Conservation (phyloP, 2,888 invertebrate genomes). For the Parapristionchus giblindavisi region DNA sequence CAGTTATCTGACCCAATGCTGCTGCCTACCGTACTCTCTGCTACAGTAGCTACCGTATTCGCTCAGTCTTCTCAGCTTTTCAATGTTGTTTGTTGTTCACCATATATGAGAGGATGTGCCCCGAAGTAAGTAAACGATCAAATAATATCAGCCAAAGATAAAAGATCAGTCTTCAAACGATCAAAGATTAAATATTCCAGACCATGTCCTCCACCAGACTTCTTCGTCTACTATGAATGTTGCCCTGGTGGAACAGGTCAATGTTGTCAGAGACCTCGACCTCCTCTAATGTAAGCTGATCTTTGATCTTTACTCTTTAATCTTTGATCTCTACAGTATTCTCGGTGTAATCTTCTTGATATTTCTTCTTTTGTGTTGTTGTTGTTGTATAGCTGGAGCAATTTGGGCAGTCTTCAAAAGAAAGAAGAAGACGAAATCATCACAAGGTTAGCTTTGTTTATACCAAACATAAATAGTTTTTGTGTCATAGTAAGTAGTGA, state of each 20-base stretch:
- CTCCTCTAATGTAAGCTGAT: constrained; percentile 15
- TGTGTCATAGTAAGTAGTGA: too few relatives aligned
- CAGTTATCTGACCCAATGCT: too few relatives aligned
- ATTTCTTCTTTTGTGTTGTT: constrained; percentile 29
- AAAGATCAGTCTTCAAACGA: not conserved
- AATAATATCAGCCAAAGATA: not conserved
- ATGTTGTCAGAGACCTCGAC: constrained; percentile 21
- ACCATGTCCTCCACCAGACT: constrained; percentile 33
- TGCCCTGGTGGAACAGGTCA: constrained; percentile 6
- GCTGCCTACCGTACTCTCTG: too few relatives aligned
- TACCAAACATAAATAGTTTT: not conserved
- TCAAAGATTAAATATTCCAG: constrained; percentile 1
- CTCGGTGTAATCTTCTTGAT: constrained; percentile 23
- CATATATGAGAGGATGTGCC: constrained; percentile 30
- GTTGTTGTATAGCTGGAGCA: constrained; percentile 28
- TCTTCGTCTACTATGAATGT: constrained; percentile 35
- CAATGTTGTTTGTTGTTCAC: constrained; percentile 30
- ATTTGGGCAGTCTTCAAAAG: constrained; percentile 1
- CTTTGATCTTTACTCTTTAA: constrained; percentile 21
- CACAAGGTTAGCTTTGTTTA: not conserved
- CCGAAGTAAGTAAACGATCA: constrained; percentile 4
- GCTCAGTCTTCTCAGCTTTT: not conserved
- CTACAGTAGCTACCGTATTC: constrained; percentile 7
- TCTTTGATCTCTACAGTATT: too few relatives aligned
- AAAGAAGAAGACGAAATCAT: constrained; percentile 6